phyloP scores from a whole-genome alignment of 2,797 vertebrate genomes.

The Lutjanus campechanus region DNA sequence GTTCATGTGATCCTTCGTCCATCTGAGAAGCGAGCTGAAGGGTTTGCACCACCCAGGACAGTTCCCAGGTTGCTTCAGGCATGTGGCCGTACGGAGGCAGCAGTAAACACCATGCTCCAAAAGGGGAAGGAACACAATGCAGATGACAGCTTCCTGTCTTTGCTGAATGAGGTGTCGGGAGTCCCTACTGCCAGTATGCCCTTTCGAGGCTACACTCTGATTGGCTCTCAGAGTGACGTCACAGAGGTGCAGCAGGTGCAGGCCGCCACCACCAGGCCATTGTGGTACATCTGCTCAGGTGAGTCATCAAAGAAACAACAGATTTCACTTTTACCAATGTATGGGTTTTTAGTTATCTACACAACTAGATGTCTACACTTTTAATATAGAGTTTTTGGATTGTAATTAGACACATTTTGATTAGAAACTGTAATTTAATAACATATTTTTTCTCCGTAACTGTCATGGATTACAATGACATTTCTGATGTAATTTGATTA shows the following conservation, averaged over 20 bases:
- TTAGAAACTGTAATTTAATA: too few species aligned
- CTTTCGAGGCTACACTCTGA: slow-evolving; percentile 89
- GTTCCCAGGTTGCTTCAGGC: slow-evolving; percentile 87
- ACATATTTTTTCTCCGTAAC: too few species aligned
- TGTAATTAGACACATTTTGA: too few species aligned
- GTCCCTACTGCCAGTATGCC: slow-evolving; percentile 88
- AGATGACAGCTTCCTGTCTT: slow-evolving; percentile 85
- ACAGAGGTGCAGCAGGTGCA: slow-evolving; percentile 88
- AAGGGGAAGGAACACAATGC: slow-evolving; percentile 82
- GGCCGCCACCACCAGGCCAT: slow-evolving; percentile 80
- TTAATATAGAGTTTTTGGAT: too few species aligned
- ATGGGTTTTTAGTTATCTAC: background rate
- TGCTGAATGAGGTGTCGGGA: slow-evolving; percentile 90
- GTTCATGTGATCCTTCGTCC: slow-evolving; percentile 94
- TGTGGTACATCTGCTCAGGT: slow-evolving; percentile 99
- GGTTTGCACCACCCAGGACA: background rate
- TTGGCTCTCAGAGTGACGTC: slow-evolving; percentile 83
- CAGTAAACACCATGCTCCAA: slow-evolving; percentile 85
- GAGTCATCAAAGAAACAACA: slow-evolving; percentile 29
- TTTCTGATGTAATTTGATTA: too few species aligned
- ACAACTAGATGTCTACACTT: background rate
- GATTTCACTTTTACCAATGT: background rate
- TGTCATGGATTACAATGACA: too few species aligned
- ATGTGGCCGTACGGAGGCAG: slow-evolving; percentile 92
- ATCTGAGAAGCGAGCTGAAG: slow-evolving; percentile 45